Conservation (phyloP, 2,113 vertebrate genomes). For the Macrotus californicus region DNA sequence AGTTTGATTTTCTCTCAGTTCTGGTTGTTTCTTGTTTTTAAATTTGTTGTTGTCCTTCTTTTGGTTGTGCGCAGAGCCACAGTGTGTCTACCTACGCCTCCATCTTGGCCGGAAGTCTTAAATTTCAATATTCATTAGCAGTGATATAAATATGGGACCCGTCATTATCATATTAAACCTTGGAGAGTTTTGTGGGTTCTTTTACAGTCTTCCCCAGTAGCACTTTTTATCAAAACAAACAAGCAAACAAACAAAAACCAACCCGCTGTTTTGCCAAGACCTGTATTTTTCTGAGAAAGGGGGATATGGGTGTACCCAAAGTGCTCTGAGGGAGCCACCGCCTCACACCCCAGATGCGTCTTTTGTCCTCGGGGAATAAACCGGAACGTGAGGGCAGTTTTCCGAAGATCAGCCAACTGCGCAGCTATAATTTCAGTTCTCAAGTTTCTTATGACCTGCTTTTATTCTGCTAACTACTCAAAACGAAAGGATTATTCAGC, state of each 20-base stretch:
- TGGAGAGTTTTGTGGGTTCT: background rate
- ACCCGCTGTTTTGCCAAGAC: constrained; percentile 22
- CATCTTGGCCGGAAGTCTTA: too few relatives aligned
- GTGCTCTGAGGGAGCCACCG: background rate
- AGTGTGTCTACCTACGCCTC: too few relatives aligned
- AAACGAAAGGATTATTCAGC: constrained; percentile 67
- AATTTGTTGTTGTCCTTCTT: too few relatives aligned
- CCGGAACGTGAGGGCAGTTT: constrained; percentile 63
- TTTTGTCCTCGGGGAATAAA: constrained; percentile 59
- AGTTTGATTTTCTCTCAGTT: too few relatives aligned
- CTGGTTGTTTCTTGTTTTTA: too few relatives aligned
- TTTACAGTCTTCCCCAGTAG: background rate
- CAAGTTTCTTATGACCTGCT: constrained; percentile 61
- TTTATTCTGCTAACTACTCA: constrained; percentile 38
- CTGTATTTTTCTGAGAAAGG: constrained; percentile 35
- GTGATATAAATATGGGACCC: background rate
- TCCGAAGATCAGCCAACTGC: constrained; percentile 67
- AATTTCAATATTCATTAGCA: background rate
- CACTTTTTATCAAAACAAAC: background rate
- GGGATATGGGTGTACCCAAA: constrained; percentile 20
- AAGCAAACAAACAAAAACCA: background rate
- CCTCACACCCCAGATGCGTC: background rate
- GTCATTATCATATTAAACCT: background rate
- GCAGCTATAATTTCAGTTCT: constrained; percentile 68
- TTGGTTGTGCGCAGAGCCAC: too few relatives aligned